Conservation (phyloP, 2,797 vertebrate genomes). For the Cottoperca gobio region DNA sequence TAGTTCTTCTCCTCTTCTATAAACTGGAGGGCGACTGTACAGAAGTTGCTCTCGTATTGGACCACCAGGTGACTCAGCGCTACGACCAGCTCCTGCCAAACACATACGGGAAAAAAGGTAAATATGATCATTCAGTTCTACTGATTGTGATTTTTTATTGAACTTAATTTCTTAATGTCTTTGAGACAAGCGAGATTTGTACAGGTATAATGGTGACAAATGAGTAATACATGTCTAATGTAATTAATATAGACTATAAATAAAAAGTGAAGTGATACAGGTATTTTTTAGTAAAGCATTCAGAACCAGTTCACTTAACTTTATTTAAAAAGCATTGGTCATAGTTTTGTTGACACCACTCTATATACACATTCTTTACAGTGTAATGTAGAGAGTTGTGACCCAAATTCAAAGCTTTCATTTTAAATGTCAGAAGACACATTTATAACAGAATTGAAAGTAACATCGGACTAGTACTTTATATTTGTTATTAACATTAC, state of each 20-base stretch:
- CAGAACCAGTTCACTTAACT: no score
- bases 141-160: neutral
- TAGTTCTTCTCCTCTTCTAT: conserved; percentile 99
- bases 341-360: no score
- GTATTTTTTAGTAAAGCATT: no score
- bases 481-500: neutral
- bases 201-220: neutral
- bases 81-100: conserved; percentile 93
- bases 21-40: conserved; percentile 96
- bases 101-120: neutral
- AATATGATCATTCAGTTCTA: neutral
- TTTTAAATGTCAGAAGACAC: no score
- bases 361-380: no score
- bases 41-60: conserved; percentile 99
- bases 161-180: neutral
- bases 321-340: no score
- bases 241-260: no score
- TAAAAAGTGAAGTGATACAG: no score
- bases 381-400: no score
- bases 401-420: no score
- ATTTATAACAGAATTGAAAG: no score
- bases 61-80: conserved; percentile 96
- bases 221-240: no score
- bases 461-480: neutral
- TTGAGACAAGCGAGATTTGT: neutral